Percentiles rank a stretch among this genome's conserved stretches.
Evolutionary conservation across 2,113 vertebrate species (phyloP).

Genomic region (Syngnathoides biaculeatus): DNA sequence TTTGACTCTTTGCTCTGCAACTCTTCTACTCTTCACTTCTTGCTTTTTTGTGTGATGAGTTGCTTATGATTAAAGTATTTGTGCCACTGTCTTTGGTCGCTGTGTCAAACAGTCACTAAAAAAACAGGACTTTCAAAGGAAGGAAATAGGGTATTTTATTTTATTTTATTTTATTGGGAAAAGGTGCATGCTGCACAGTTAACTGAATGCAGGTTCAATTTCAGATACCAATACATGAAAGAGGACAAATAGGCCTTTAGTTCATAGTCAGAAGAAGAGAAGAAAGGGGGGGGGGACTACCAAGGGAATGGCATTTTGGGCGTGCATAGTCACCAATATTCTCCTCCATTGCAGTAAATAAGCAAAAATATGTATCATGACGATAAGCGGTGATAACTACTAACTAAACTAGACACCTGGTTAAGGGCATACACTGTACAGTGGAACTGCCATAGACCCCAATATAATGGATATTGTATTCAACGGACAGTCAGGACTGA

Average conservation of each 20-base stretch:
- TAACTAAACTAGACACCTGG: too few species aligned
- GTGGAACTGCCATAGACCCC: too few species aligned
- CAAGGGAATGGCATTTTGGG: too few species aligned
- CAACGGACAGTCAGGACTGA: too few species aligned
- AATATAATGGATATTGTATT: too few species aligned
- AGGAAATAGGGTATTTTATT: background rate
- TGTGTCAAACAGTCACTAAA: background rate
- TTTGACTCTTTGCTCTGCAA: background rate
- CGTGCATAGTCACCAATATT: too few species aligned
- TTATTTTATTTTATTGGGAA: rapidly evolving
- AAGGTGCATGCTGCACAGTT: background rate
- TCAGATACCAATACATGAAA: background rate
- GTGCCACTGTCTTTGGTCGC: background rate
- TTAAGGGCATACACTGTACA: too few species aligned
- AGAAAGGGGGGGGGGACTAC: too few species aligned
- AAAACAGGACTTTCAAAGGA: background rate
- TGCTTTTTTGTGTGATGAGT: background rate
- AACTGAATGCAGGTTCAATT: background rate
- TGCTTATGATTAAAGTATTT: background rate
- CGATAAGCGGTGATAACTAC: too few species aligned
- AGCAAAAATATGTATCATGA: too few species aligned
- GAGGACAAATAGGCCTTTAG: background rate
- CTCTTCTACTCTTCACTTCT: background rate
- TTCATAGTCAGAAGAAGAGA: background rate
- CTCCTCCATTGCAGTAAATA: too few species aligned